These are phyloP conservation scores for Turdus rufiventris DNA, from an alignment of 2,113 vertebrate species.

Conservation along the genomic window DNA sequence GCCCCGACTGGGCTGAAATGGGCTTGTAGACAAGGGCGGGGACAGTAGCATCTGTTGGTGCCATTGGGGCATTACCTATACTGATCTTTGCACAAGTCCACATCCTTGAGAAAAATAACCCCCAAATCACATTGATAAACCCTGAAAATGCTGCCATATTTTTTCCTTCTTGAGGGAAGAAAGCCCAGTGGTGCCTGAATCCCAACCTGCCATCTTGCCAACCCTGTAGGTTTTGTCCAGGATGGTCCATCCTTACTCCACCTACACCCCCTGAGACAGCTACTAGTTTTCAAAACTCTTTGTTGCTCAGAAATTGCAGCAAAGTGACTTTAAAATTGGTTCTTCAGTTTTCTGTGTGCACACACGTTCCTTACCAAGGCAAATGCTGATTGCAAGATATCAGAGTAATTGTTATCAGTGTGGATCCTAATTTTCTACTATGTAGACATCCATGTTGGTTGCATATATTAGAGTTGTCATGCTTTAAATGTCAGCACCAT, in stretches of 20 bases:
- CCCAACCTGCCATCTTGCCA: not conserved
- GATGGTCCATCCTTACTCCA: not conserved
- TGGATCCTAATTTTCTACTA: slow-evolving; percentile 12
- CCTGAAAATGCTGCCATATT: not conserved
- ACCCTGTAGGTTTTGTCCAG: not conserved
- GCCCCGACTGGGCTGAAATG: not conserved
- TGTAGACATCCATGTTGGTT: not conserved
- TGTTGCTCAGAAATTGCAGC: not conserved
- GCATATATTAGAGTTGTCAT: not conserved
- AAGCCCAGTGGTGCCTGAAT: not conserved
- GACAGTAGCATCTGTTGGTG: not conserved
- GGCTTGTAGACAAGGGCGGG: not conserved
- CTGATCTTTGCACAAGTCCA: not conserved
- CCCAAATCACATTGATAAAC: not conserved
- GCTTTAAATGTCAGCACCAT: slow-evolving; percentile 50
- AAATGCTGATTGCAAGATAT: not conserved
- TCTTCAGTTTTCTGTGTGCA: not conserved
- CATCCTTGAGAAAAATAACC: not conserved
- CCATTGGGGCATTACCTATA: accelerated
- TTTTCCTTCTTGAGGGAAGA: not conserved
- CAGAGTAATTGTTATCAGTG: not conserved
- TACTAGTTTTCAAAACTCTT: not conserved
- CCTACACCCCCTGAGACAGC: not conserved
- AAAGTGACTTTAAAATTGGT: not conserved
- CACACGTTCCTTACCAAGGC: not conserved